These are phyloP conservation scores for Archegozetes longisetosus DNA, from an alignment of 1,140 invertebrate genomes.

Conservation along the genomic window DNA sequence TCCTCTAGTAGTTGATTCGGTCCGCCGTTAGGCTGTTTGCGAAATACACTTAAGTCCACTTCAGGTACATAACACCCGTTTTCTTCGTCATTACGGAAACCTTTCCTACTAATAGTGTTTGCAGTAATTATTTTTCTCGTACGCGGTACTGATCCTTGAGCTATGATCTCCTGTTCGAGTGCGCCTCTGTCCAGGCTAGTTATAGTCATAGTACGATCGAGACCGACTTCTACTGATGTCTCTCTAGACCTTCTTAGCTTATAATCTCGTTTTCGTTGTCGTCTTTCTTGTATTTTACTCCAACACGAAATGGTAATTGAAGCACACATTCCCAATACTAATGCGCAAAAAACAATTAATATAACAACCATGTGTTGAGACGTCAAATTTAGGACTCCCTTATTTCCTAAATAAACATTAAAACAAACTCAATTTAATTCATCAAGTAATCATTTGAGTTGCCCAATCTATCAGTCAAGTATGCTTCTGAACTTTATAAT, in stretches of 20 bases:
- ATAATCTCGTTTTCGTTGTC: constrained; percentile 24
- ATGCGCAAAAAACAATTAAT: constrained; percentile 67
- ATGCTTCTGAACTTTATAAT: no score
- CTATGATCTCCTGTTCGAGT: not conserved
- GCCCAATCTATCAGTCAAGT: not conserved
- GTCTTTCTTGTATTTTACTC: constrained; percentile 23
- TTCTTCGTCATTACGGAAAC: constrained; percentile 18
- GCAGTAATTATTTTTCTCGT: constrained; percentile 6
- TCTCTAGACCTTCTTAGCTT: constrained; percentile 23
- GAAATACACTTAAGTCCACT: constrained; percentile 18
- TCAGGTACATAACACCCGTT: constrained; percentile 25
- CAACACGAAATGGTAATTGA: constrained; percentile 26
- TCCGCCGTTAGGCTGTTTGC: constrained; percentile 21
- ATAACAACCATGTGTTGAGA: constrained; percentile 66
- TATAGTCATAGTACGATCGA: constrained; percentile 16
- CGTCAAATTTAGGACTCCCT: constrained; percentile 11
- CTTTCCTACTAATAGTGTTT: constrained; percentile 2
- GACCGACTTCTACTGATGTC: constrained; percentile 19
- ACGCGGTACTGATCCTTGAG: not conserved
- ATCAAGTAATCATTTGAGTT: not conserved
- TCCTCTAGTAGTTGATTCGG: constrained; percentile 1
- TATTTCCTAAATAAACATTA: not conserved
- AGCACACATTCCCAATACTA: constrained; percentile 62
- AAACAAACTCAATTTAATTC: constrained; percentile 6
- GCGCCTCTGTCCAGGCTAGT: constrained; percentile 1